phyloP scores from a whole-genome alignment of 1,140 invertebrate genomes.

The Heliconius hewitsoni region DNA sequence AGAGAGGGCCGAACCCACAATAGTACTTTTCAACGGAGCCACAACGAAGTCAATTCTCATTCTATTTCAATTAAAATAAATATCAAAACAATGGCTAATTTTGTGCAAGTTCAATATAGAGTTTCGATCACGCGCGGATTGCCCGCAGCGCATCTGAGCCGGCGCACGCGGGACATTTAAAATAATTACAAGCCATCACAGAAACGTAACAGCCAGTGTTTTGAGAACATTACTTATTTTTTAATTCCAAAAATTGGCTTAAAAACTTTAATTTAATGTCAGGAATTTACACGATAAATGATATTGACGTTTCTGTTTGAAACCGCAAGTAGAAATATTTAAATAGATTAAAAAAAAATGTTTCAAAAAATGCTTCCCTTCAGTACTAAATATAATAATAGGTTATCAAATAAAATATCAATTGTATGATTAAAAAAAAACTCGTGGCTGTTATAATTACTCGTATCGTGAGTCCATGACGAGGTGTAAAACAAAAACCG shows the following conservation, averaged over 20 bases:
- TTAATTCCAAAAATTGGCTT: conserved; percentile 76
- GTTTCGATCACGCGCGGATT: conserved; percentile 63
- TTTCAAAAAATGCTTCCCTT: neutral
- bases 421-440: neutral
- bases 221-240: conserved; percentile 81
- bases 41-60: no score
- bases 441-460: conserved; percentile 20
- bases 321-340: neutral
- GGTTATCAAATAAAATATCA: neutral
- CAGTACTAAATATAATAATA: neutral
- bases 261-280: conserved; percentile 69
- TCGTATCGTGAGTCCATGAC: conserved; percentile 32
- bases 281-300: conserved; percentile 33
- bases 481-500: conserved; percentile 70
- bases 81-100: conserved; percentile 40
- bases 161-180: conserved; percentile 78
- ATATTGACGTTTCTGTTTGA: neutral
- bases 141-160: conserved; percentile 58
- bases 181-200: conserved; percentile 80
- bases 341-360: neutral
- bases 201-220: conserved; percentile 78
- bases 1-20: no score
- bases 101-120: conserved; percentile 67
- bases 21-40: no score
- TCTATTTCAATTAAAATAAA: conserved; percentile 37